phyloP scores from a whole-genome alignment of 2,797 vertebrate genomes.

The Danio jaintianensis region DNA sequence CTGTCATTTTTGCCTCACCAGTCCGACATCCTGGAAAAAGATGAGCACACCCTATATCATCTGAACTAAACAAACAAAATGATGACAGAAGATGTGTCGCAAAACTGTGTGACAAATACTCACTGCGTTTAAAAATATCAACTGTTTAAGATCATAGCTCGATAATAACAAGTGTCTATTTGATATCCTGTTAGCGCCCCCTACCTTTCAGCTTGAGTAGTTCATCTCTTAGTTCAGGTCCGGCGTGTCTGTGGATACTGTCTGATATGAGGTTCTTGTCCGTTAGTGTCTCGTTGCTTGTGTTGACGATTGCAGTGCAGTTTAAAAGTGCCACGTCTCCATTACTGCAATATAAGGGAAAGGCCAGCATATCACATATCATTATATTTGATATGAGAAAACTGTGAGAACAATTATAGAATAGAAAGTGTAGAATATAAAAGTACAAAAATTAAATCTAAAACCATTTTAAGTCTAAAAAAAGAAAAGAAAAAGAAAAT shows the following conservation, averaged over 20 bases:
- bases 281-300: slow-evolving; percentile 92
- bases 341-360: slow-evolving; percentile 73
- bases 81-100: background rate
- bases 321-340: slow-evolving; percentile 91
- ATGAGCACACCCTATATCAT: background rate
- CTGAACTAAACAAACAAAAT: slow-evolving; percentile 5
- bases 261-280: slow-evolving; percentile 96
- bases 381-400: background rate
- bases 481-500: background rate
- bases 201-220: slow-evolving; percentile 95
- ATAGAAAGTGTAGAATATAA: background rate
- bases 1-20: slow-evolving; percentile 93
- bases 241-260: slow-evolving; percentile 88
- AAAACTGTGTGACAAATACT: slow-evolving; percentile 3
- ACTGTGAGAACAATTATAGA: background rate
- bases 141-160: background rate
- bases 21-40: slow-evolving; percentile 90
- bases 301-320: slow-evolving; percentile 94
- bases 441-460: too few species aligned
- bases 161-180: background rate
- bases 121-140: background rate
- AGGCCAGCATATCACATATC: background rate
- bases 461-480: background rate
- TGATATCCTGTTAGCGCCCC: slow-evolving; percentile 21
- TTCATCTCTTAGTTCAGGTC: slow-evolving; percentile 90